Base-by-base conservation (phyloP, 2,888 invertebrate genomes). In the Cheilosia grossa region DNA sequence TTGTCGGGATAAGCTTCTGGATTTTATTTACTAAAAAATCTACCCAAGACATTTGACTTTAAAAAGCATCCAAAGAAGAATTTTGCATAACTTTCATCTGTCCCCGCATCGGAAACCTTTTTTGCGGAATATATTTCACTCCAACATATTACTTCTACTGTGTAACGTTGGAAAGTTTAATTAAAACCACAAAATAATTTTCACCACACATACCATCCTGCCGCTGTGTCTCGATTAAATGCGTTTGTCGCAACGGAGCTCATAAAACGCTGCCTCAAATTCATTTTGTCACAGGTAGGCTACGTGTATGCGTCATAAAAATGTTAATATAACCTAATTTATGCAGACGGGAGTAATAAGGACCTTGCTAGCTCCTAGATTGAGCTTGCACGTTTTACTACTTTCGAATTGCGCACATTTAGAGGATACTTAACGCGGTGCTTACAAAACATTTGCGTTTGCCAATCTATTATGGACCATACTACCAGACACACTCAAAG, bases 261-360 rank as follows among this genome's bases (percentile, higher is more conserved):
- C 33, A 64, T 51, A 24, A 37, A 40, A 66, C n/a, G 2, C 13
- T 30, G 27, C 24, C 10, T 15, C 10, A 27, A 59, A 58, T 58
- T 59, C 49, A 70, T 70, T 59, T 59, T 7, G 49, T 33, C 63
- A 42, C 40, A 47, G 21, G 59, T 13, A 51, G n/a, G 42, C 15
- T 13, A 37, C 42, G 24, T 2, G 19, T 66, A 49, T 21, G 63
- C 27, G 73, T 49, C 56, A 30, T 74, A 64, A 74, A 74, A 64
- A 58, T 27, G 49, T 64, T 66, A 63, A 66, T 74, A 49, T 19
- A 58, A 58, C 30, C 64, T 64, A 44, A 74, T 58, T 30, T 74
- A 74, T 74, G 64, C 58, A 74, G 59, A 70, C 13, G 42, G 19
- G 42, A 30, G 5, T 19, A 56, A 63, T 61, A 54, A 63, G 63